Base-by-base conservation (phyloP, 2,888 invertebrate species). In the Agrochola lota region DNA sequence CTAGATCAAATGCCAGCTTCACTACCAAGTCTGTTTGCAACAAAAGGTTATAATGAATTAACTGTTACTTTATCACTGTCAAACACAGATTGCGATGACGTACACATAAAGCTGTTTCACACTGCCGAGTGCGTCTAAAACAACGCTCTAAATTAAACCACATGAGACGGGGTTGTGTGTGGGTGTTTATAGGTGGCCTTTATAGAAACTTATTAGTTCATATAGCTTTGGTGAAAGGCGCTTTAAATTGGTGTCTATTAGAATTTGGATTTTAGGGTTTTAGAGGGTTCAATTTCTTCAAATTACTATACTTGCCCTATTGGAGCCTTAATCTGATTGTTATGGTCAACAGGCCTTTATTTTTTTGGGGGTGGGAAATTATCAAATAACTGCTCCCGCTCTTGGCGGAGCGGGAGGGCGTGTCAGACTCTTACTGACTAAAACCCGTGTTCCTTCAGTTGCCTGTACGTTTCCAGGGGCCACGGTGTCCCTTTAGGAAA, bases 71-170 rank as follows among this genome's bases (percentile, higher is more conserved):
- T 64, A 74, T 83, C 86, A 84, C 63, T 83, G 83, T 85, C 86
- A 73, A 26, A 26, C 71, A 23, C 83, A 84, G 71, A 83, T 83
- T 85, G 78, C 11, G 63, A 83, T 78, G 83, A 85, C 83, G 43
- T 68, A 85, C 26, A 71, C 60, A 70, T 77, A 17, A 71, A 67
- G 72, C 72, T 43, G 62, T 30, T 70, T 66, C 60, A 66, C 62
- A 81, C 69, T 74, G 78, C 43, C 52, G 23, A 77, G 63, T 77
- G 66, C 72, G 82, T 85, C 83, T 82, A 55, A 55, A 81, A 72
- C 71, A 72, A 64, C 71, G 75, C 46, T 76, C 77, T 81, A 85
- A 85, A 81, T 83, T 83, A 81, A 83, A 83, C 85, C 85, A 57
- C 83, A 71, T 57, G 68, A 4, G 71, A 49, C 30, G 60, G 35